Evolutionary conservation across 2,113 vertebrate species (phyloP), one percentile per base, ranked within the genome.

Genomic region (Pycnonotus jocosus): DNA sequence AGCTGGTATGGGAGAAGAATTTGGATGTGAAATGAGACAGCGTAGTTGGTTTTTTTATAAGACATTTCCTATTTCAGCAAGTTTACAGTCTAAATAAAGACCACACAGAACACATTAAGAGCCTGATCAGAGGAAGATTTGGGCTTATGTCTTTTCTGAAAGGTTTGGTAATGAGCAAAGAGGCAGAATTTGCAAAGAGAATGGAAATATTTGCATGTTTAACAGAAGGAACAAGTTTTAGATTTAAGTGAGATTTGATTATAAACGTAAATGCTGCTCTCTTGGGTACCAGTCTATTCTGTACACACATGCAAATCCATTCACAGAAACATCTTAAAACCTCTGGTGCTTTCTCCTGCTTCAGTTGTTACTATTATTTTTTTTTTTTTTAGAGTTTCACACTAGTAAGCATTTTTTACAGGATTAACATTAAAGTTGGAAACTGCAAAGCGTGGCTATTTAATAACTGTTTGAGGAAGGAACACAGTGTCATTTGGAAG

Each of bases 1-100:
- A 97, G 90, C 95, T 96, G 95, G 81, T 86, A 88, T 24, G 44
- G 92, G 76, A 94, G 81, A 96, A 97, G 90, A 95, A 95, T 93
- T 86, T 95, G 93, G 93, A 96, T 92, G 92, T 64, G 88, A 96
- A 94, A 92, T 86, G 87, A 94, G 79, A 96, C 74, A 93, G 85
- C 24, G 60, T 90, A 73, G 90, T 33, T 91, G 77, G 0, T 16
- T 4, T 88, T 87, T 88, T 91, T 91, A 76, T 58, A 94, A 60
- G 76, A 94, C 58, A 58, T 90, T 94, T 97, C 85, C 92, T 92
- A 97, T 91, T 96, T 91, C 90, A 88, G 86, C 87, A 86, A 92
- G 68, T 88, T 94, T 90, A 94, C 79, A 94, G 64, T 88, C 81
- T 93, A 97, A 96, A 95, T 96, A 93, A 94, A 96, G 90, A 90